Conservation (phyloP, 2,797 vertebrate species). For the Galago senegalensis region DNA sequence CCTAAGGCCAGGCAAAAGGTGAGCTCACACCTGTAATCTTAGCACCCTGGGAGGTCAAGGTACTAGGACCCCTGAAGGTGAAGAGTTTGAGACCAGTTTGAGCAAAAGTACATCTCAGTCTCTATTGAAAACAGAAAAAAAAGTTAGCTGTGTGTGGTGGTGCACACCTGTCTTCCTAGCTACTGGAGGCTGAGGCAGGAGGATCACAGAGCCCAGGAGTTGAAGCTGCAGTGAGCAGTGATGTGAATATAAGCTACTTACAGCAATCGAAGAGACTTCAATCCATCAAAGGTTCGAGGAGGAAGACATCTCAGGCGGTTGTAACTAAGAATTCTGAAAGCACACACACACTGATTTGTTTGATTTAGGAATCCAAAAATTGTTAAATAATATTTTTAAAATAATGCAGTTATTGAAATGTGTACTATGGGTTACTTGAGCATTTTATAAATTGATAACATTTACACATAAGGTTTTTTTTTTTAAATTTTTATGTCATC, state of each 20-base stretch:
- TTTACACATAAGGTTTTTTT: background rate
- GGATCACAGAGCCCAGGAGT: background rate
- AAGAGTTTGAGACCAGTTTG: background rate
- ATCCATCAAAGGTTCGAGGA: conserved; percentile 95
- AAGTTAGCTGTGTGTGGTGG: background rate
- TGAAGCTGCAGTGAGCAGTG: background rate
- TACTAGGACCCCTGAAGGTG: background rate
- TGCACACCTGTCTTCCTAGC: background rate
- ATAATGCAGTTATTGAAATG: conserved; percentile 42
- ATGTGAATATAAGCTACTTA: conserved; percentile 89
- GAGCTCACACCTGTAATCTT: background rate
- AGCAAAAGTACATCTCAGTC: background rate
- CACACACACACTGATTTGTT: conserved; percentile 63
- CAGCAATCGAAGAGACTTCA: conserved; percentile 96
- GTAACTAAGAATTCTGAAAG: conserved; percentile 98
- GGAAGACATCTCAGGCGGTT: conserved; percentile 98
- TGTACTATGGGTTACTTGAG: conserved; percentile 58
- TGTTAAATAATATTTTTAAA: conserved; percentile 54
- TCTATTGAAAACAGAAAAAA: background rate
- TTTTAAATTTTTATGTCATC: background rate
- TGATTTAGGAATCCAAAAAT: background rate
- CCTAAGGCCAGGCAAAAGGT: background rate
- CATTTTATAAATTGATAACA: conserved; percentile 71
- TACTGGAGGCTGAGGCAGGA: background rate
- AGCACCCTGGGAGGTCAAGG: background rate